Base-by-base conservation (phyloP, 2,113 vertebrate genomes). In the Nannobrachium achirus region DNA sequence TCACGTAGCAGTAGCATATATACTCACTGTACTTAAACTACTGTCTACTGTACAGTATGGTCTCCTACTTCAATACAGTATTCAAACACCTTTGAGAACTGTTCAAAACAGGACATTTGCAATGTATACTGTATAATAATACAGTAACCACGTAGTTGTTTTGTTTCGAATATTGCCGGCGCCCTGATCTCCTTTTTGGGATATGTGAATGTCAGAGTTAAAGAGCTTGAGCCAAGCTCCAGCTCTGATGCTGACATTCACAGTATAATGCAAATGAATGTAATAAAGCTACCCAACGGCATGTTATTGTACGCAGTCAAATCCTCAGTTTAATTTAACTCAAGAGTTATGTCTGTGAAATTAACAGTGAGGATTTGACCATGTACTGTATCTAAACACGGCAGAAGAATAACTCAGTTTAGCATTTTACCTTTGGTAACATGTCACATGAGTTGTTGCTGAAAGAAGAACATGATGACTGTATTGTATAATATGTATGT, bases 1-100 rank as follows among this genome's bases (percentile, higher is more conserved):
- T 8, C 10, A 46, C 61, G 56, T 15, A 84, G 88, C 85, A 88
- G n/a, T n/a, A n/a, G n/a, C n/a, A n/a, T n/a, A n/a, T n/a, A n/a
- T n/a, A n/a, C n/a, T n/a, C n/a, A n/a, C n/a, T 90, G 79, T 65
- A 75, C 53, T 70, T 84, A 9, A 48, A 13, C 15, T 63, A 56
- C 41, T 60, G 70, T 62, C 61, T 70, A 44, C 52, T 50, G 14
- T 13, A 50, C 18, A 45, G n/a, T n/a, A 33, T 33, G 25, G 20
- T 33, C 25, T 59, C 48, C 46, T 33, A 46, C 38, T 51, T 19
- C n/a, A 60, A 33, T 13, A 44, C 56, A 18, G 45, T 0, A 40
- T 48, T 64, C 42, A 42, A 16, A 49, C 62, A 49, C 46, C 20
- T 9, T 14, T 56, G 19, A 6, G 16, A 44, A 3, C 11, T 63